Base-by-base conservation (phyloP, 2,888 invertebrate genomes). In the Crematogaster levior region DNA sequence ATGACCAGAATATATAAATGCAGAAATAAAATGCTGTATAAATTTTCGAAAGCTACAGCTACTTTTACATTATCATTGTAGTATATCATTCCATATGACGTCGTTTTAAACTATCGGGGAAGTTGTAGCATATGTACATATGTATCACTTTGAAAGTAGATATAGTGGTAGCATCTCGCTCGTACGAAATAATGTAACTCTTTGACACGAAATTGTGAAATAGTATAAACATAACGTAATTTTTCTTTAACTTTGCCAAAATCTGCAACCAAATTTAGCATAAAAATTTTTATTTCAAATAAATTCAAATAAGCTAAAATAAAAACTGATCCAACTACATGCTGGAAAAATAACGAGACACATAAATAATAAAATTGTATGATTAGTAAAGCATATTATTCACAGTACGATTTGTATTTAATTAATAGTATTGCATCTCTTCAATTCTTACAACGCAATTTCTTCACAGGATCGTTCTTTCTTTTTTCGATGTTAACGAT, bases 401-500 rank as follows among this genome's bases (percentile, higher is more conserved):
- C 1, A 21, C 5, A 30, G 15, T 30, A 21, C n/a, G 46, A 66
- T 68, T 21, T 10, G 18, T 40, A 58, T 58, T 1, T 1, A 58
- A n/a, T n/a, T 73, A 73, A 73, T 34, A n/a, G 4, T 15, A n/a
- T 53, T 48, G 1, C 15, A 43, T n/a, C n/a, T 6, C 4, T 40
- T 40, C 10, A 40, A 75, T 1, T 37, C 2, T 74, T 10, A 30
- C 21, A 37, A 63, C 24, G 15, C 12, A 43, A 43, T 43, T 68
- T 43, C 18, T 24, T 15, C 5, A 7, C n/a, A 15, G 12, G 15
- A 30, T 43, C 30, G 21, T 27, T 21, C 9, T 34, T 30, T 77
- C 7, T n/a, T 40, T 66, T 66, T 27, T n/a, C 66, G 53, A 53
- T 30, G 43, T 68, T 77, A 77, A 68, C 77, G 77, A 73, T 73